A percentile compares a stretch with the other conserved stretches of the same genome.
Evolutionary conservation across 1,140 invertebrate species (phyloP).

Genomic region (Whitmania pigra): DNA sequence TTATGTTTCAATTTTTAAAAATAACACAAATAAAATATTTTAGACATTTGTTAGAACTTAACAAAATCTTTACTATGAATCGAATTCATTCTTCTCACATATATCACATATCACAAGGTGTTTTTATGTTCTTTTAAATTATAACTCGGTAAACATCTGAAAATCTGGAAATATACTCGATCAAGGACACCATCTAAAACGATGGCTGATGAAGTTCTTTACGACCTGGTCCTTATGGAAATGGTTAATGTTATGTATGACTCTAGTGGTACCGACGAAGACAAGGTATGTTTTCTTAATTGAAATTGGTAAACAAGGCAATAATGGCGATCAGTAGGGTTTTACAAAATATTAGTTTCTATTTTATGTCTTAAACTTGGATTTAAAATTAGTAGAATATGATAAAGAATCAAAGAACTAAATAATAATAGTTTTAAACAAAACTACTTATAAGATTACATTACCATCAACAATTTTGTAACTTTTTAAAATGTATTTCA

Average conservation of each 20-base stretch:
- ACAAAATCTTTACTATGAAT: too few species aligned
- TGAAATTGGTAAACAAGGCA: background rate
- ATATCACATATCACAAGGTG: too few species aligned
- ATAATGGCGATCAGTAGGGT: background rate
- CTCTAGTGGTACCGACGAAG: background rate
- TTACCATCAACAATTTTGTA: conserved; percentile 17
- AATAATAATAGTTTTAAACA: too few species aligned
- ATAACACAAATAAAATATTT: background rate
- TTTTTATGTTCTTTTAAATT: too few species aligned
- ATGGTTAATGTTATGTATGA: conserved; percentile 10
- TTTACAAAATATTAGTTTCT: background rate
- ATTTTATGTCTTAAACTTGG: background rate
- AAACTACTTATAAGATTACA: background rate
- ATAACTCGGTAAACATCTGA: too few species aligned
- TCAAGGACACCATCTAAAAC: background rate
- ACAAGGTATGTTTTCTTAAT: conserved; percentile 3
- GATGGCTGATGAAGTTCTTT: conserved; percentile 6
- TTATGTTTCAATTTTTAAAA: background rate
- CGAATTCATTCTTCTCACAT: too few species aligned
- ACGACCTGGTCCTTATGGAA: background rate
- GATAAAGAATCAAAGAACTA: too few species aligned
- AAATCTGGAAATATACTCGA: too few species aligned
- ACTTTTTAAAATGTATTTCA: conserved; percentile 40
- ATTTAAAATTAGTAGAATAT: background rate
- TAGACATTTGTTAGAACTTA: too few species aligned